These are phyloP conservation scores for Varroa destructor DNA, from an alignment of 1,140 invertebrate genomes.

Conservation along the genomic window DNA sequence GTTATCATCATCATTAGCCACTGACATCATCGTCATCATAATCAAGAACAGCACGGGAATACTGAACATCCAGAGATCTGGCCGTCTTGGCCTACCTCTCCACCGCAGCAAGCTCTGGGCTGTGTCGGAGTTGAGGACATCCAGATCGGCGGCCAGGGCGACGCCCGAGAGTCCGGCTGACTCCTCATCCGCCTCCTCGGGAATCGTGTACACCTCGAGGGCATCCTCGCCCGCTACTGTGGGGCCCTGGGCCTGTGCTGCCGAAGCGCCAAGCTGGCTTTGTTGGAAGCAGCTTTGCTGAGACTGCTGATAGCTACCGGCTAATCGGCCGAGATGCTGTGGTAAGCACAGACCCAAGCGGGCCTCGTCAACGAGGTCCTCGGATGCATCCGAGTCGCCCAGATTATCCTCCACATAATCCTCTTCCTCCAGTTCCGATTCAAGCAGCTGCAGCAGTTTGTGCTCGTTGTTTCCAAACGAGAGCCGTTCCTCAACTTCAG, in stretches of 20 bases:
- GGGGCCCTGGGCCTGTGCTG: background rate
- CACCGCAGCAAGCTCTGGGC: constrained; percentile 27
- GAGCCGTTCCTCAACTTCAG: too few relatives aligned
- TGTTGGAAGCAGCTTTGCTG: too few relatives aligned
- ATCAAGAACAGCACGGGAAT: too few relatives aligned
- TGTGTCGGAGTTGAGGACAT: constrained; percentile 25
- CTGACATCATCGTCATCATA: too few relatives aligned
- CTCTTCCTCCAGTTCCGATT: background rate
- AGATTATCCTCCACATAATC: background rate
- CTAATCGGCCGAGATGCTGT: background rate
- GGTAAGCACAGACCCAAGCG: background rate
- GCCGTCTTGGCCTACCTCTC: constrained; percentile 20
- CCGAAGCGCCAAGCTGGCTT: background rate
- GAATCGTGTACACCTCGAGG: constrained; percentile 25
- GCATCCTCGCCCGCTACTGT: constrained; percentile 14
- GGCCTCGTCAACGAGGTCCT: constrained; percentile 2
- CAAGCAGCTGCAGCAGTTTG: too few relatives aligned
- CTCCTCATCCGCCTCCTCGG: constrained; percentile 26
- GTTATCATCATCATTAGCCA: too few relatives aligned
- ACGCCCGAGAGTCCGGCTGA: background rate
- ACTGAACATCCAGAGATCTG: too few relatives aligned
- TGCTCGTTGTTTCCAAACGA: too few relatives aligned
- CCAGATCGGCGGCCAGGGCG: constrained; percentile 12
- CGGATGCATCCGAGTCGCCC: constrained; percentile 21
- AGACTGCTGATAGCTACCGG: too few relatives aligned